These are phyloP conservation scores for Sebastes variabilis DNA, from an alignment of 2,797 vertebrate species.

Conservation along the genomic window DNA sequence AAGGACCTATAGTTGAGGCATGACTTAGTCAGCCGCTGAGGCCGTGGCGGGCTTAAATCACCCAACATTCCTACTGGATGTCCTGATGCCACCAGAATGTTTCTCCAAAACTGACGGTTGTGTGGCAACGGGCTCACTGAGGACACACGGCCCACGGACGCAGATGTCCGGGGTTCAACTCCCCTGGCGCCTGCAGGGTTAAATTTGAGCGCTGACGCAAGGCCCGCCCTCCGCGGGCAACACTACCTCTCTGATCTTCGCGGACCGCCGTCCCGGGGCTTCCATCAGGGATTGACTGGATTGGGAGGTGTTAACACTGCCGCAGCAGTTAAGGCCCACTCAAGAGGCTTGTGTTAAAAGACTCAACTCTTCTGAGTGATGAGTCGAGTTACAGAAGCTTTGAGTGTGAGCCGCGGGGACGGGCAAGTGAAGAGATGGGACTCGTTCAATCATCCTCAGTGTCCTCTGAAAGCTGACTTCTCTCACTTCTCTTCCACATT, in stretches of 20 bases:
- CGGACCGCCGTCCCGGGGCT: slow-evolving; percentile 14
- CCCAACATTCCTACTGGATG: slow-evolving; percentile 66
- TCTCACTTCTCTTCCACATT: not conserved
- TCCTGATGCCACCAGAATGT: slow-evolving; percentile 66
- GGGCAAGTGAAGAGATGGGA: not conserved
- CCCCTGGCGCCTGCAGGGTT: slow-evolving; percentile 74
- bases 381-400: slow-evolving; percentile 52
- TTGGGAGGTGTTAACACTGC: slow-evolving; percentile 72
- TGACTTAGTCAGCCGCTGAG: slow-evolving; percentile 31
- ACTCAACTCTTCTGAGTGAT: slow-evolving; percentile 35
- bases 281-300: slow-evolving; percentile 49
- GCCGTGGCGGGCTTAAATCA: slow-evolving; percentile 45
- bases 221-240: slow-evolving; percentile 53
- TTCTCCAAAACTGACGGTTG: slow-evolving; percentile 78
- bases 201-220: slow-evolving; percentile 72
- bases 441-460: not conserved
- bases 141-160: slow-evolving; percentile 59
- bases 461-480: not conserved
- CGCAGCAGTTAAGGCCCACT: slow-evolving; percentile 60
- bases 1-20: slow-evolving; percentile 31
- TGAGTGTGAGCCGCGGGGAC: not conserved
- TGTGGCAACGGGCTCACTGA: slow-evolving; percentile 73
- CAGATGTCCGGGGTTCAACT: slow-evolving; percentile 72
- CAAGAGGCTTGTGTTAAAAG: slow-evolving; percentile 63
- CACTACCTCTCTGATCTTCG: slow-evolving; percentile 66